Percentiles rank a stretch among this genome's conserved stretches.
Evolutionary conservation across 1,140 invertebrate genomes (phyloP).

Genomic region (Halesus radiatus): DNA sequence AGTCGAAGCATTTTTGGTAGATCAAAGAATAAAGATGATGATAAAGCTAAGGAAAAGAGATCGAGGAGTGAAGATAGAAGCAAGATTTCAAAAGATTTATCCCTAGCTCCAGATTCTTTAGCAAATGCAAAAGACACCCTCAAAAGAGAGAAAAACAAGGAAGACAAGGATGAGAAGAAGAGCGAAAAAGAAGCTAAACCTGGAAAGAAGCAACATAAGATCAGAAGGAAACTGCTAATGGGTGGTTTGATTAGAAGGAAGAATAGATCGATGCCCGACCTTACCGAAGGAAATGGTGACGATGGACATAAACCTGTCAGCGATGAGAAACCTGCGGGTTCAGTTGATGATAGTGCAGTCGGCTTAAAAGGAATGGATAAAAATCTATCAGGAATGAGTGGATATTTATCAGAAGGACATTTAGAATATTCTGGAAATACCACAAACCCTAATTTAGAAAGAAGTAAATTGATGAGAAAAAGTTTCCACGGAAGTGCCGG

Average conservation of each 20-base stretch:
- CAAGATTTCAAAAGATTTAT: conserved; percentile 79
- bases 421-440: conserved; percentile 76
- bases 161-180: conserved; percentile 75
- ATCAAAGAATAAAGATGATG: conserved; percentile 78
- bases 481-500: conserved; percentile 89
- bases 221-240: conserved; percentile 89
- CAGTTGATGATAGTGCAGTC: conserved; percentile 82
- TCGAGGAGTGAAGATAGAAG: conserved; percentile 87
- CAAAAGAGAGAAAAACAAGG: conserved; percentile 73
- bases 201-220: conserved; percentile 92
- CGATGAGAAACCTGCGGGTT: conserved; percentile 69
- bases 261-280: conserved; percentile 92
- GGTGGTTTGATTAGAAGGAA: conserved; percentile 89
- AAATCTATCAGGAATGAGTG: conserved; percentile 75
- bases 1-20: conserved; percentile 74
- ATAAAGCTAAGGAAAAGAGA: conserved; percentile 82
- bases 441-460: conserved; percentile 86
- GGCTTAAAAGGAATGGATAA: conserved; percentile 76
- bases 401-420: conserved; percentile 90
- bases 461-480: conserved; percentile 90
- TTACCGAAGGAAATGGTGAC: conserved; percentile 80
- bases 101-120: conserved; percentile 73
- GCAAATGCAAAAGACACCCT: conserved; percentile 71
- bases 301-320: conserved; percentile 64
- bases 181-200: conserved; percentile 78